Evolutionary conservation across 2,888 invertebrate species (phyloP), one percentile per base, ranked within the genome.

Genomic region (Dermolepida albohirtum): DNA sequence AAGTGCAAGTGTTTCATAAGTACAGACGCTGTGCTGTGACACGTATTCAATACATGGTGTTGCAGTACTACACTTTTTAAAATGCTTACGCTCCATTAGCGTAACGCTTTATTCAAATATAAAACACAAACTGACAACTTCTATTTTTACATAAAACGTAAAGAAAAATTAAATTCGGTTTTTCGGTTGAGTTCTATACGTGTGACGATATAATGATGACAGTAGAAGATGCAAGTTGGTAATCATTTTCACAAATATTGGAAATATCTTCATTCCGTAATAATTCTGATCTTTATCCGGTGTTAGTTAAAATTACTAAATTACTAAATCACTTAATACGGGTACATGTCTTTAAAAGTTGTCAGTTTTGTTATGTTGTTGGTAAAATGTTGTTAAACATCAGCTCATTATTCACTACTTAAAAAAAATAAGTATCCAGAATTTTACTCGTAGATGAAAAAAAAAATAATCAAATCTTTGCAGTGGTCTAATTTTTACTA

Each of bases 71-170:
- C 39, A 50, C 41, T 27, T 70, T 68, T 70, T 71, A 64, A n/a
- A 66, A 66, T 65, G 51, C 43, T 59, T 69, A 70, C 70, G 69
- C 70, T 70, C 52, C 44, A 12, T 47, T 51, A 71, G 70, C 68
- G 68, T 71, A 68, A 54, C 17, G 17, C 14, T 47, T n/a, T 34
- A 62, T 34, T 47, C 47, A 16, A 17, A 54, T 39, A 51, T 51
- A 27, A 51, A n/a, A 10, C 6, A 16, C 17, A 62, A 62, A 62
- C 59, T 62, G 59, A 62, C 59, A 62, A 62, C 59, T 62, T 5
- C 22, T 16, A 39, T 62, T 62, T 62, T 47, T 29, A 47, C 22
- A 22, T 34, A 47, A 49, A 62, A 47, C 43, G 5, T 54, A 14
- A 49, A 40, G 40, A 39, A 12, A 11, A 14, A 44, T 44, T 59